phyloP scores from a whole-genome alignment of 2,113 vertebrate species.

The Neolamprologus falcicula region DNA sequence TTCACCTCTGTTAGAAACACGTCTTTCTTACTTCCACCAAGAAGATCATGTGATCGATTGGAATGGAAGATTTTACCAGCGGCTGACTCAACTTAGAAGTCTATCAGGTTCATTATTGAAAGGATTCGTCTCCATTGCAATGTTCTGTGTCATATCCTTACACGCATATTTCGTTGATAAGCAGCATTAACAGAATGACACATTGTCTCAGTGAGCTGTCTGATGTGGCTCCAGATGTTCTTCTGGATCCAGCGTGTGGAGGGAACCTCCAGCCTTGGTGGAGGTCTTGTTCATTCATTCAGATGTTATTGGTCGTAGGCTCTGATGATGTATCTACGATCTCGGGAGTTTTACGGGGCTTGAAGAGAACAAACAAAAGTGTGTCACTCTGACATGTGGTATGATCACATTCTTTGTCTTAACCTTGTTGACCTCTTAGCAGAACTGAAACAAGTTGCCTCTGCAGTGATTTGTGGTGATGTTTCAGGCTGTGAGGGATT shows the following conservation, averaged over 20 bases:
- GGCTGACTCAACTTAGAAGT: background rate
- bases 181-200: background rate
- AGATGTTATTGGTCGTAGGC: background rate
- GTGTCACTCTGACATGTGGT: background rate
- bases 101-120: background rate
- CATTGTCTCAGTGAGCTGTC: background rate
- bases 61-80: background rate
- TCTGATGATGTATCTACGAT: background rate
- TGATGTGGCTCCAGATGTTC: background rate
- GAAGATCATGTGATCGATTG: background rate
- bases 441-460: background rate
- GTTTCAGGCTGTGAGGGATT: background rate
- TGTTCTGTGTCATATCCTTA: background rate
- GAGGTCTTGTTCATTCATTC: background rate
- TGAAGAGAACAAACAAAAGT: background rate
- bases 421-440: background rate
- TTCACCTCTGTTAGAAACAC: background rate
- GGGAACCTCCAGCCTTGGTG: accelerated
- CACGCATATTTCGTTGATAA: background rate
- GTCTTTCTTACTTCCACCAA: background rate
- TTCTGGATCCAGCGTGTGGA: background rate
- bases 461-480: slow-evolving; percentile 6
- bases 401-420: background rate
- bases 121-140: background rate
- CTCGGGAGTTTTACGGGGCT: background rate